Evolutionary conservation across 2,113 vertebrate species (phyloP), one percentile per base, ranked within the genome.

Genomic region (Capreolus pygargus): DNA sequence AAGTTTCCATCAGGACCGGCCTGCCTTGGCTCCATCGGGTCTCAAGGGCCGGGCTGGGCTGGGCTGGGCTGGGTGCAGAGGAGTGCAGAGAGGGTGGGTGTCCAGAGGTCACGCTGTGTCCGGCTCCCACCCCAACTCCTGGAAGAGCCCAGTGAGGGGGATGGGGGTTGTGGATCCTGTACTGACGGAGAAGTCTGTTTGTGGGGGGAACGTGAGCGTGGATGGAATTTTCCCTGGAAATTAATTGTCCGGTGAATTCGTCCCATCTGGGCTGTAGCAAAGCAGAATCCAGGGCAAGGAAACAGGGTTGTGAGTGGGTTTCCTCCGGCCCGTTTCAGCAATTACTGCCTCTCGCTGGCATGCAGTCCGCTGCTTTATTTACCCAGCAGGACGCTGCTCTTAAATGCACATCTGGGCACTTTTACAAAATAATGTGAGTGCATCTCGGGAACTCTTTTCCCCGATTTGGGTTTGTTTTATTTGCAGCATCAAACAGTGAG

Each of bases 221-320:
- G 57, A 27, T 28, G 33, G 78, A 21, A 17, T 39, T 89, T n/a
- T 54, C 90, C 70, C 47, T 76, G 82, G n/a, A 50, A 76, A 39
- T 39, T 11, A 45, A 39, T 50, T 27, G 86, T 50, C 82, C 27
- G 50, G 36, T 2, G n/a, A 57, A 11, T 19, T 61, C 89, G n/a
- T 55, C 89, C 43, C 28, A 7, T 28, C 28, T 0, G 0, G 0
- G 58, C n/a, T 0, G 0, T 19, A 15, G 28, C 17, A 1, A 1
- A 0, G 2, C 11, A 16, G n/a, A 11, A 13, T 30, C 19, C 17
- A 4, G 57, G 81, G 45, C 8, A 0, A 0, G 0, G 3, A 5
- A 25, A 6, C 1, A 30, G 33, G 33, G n/a, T 67, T 1, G 0
- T 5, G 0, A 16, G 5, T 4, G 15, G 43, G 21, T 5, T n/a